Base-by-base conservation (phyloP, 1,140 invertebrate genomes). In the Lutraria rhynchaena region DNA sequence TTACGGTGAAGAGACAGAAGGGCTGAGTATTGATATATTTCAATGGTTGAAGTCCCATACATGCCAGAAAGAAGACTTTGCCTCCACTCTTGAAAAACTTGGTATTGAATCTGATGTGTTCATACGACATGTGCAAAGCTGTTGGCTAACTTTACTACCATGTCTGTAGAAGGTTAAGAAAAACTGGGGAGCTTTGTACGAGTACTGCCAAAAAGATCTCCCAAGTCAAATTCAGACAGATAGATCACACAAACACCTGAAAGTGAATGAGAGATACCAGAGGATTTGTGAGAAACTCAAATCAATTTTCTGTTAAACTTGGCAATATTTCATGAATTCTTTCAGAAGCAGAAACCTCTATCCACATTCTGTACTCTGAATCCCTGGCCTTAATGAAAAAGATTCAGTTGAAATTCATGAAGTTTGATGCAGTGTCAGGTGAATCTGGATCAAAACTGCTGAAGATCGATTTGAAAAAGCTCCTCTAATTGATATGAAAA, bases 21-120 rank as follows among this genome's bases (percentile, higher is more conserved):
- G 87, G 35, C 81, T 88, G 65, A 53, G 74, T 37, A 51, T 81
- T 33, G 65, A 71, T 22, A 35, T 89, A 17, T 85, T 83, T 53
- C 67, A 87, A 67, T 88, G 73, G 70, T 89, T 89, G 76, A 61
- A 87, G 35, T 70, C 73, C 27, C 74, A 53, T 44, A 83, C 87
- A 27, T 74, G 80, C 35, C 37, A 87, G 53, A 81, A 82, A 73
- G 83, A 88, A 73, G 86, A 89, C 74, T 89, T 19, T 33, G 69
- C 77, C 44, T 55, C 13, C 65, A 55, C 53, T 7, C n/a, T 67
- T 41, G 63, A 41, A 33, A 22, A 67, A 35, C 9, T 67, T 22
- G 33, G 63, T 17, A 31, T 67, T 24, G 31, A 67, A 41, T 17
- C 37, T 31, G 63, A 67, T 17, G 4, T 67, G 3, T 67, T 41